Evolutionary conservation across 1,140 invertebrate genomes (phyloP), one percentile per base, ranked within the genome.

Genomic region (Coenobita brevimanus): DNA sequence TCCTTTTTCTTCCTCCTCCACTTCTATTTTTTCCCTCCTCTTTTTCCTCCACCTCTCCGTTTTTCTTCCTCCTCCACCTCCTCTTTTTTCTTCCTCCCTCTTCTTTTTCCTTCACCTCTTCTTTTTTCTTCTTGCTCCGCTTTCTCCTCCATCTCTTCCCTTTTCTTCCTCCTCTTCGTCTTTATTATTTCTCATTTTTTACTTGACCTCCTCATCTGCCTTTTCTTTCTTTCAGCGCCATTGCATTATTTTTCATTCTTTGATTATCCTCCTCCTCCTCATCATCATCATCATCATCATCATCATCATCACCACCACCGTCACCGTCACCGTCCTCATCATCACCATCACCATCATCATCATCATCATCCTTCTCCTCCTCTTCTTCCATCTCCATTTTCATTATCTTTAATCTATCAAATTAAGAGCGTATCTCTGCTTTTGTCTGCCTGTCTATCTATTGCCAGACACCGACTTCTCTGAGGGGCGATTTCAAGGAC

Each of bases 1-100:
- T 3, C 76, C n/a, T 46, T 15, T 46, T 50, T 50, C 60, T 50
- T 60, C 78, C 62, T 54, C 62, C 78, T 81, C 78, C 27, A 41
- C 24, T 33, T 46, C 43, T 46, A 13, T 57, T 54, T 57, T 46
- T 30, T 8, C 33, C 76, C 15, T n/a, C 17, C 76, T 79, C n/a
- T 24, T 43, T 27, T 30, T 24, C 17, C 64, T 67, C 64, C n/a
- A 6, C n/a, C 30, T 67, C 64, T 67, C 64, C 64, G 4, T 24
- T 50, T 17, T 50, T 17, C 17, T 17, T 50, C 46, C 1, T 6
- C 36, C 73, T 38, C 73, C 36, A 8, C 36, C 73, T 76, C 73
- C 36, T 24, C 36, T 6, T 67, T 24, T 67, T 24, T 33, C n/a
- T 24, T 33, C 64, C n/a, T 8, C 8, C 30, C n/a, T 8, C n/a